Conservation (phyloP, 2,888 invertebrate species). For the Diploptera punctata region DNA sequence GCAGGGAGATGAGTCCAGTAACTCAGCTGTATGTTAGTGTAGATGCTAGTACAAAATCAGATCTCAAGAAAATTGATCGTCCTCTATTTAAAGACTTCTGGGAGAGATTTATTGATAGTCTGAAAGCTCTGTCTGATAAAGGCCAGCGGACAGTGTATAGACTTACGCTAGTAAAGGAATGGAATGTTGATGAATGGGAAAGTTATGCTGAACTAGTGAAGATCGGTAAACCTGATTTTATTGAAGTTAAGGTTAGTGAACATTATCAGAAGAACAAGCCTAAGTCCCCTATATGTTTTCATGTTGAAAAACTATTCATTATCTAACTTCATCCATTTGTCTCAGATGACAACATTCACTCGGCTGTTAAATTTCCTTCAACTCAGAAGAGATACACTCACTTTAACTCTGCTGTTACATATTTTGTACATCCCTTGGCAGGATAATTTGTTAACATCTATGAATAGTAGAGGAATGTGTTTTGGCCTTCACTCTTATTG, state of each 20-base stretch:
- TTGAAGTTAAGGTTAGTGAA: conserved; percentile 63
- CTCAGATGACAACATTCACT: too few relatives aligned
- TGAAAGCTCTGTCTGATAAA: conserved; percentile 59
- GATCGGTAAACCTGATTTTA: conserved; percentile 63
- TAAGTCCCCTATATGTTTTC: too few relatives aligned
- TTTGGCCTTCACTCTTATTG: too few relatives aligned
- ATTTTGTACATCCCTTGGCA: too few relatives aligned
- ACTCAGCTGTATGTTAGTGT: conserved; percentile 66
- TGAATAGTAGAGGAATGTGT: too few relatives aligned
- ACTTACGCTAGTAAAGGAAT: conserved; percentile 63
- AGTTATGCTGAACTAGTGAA: conserved; percentile 60
- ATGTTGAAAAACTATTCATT: too few relatives aligned
- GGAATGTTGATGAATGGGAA: conserved; percentile 62
- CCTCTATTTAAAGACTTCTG: conserved; percentile 65
- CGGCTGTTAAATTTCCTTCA: too few relatives aligned
- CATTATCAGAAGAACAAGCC: too few relatives aligned
- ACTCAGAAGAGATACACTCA: too few relatives aligned
- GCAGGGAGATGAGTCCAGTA: conserved; percentile 55
- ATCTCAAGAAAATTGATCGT: conserved; percentile 63
- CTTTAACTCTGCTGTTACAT: too few relatives aligned
- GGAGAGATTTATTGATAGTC: conserved; percentile 61
- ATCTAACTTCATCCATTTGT: too few relatives aligned
- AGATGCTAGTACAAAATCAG: conserved; percentile 63
- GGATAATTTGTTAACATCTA: too few relatives aligned
- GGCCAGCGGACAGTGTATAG: conserved; percentile 65